phyloP scores from a whole-genome alignment of 2,888 invertebrate genomes.

The Caenorhabditis doughertyi region DNA sequence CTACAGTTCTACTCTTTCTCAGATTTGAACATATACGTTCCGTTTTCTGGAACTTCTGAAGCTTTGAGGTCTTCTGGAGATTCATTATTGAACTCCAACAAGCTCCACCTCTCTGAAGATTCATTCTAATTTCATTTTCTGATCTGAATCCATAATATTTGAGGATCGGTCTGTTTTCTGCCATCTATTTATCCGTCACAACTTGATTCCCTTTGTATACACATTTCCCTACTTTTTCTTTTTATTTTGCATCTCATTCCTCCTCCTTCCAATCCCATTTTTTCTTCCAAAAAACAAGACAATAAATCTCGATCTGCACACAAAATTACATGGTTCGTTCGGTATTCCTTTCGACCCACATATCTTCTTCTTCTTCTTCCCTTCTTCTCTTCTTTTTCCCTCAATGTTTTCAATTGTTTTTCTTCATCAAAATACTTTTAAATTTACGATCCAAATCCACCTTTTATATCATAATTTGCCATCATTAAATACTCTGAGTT shows the following conservation, averaged over 20 bases:
- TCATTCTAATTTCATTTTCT: no score
- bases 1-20: no score
- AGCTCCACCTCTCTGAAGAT: no score
- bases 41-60: no score
- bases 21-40: no score
- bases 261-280: not conserved
- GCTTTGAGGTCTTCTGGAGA: no score
- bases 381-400: no score
- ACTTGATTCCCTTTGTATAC: not conserved
- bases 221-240: constrained; percentile 7
- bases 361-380: not conserved
- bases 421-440: no score
- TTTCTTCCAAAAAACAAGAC: constrained; percentile 28
- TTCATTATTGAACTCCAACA: no score
- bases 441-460: constrained; percentile 1
- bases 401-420: no score
- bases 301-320: constrained; percentile 56
- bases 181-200: constrained; percentile 17
- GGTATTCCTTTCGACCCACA: not conserved
- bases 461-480: constrained; percentile 3
- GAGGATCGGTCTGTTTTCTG: no score
- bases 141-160: no score
- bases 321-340: constrained; percentile 42
- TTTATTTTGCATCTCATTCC: constrained; percentile 20
- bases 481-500: not conserved